These are phyloP conservation scores for Tethya wilhelma DNA, from an alignment of 37 sponge, comb jelly and placozoan genomes.

Conservation along the genomic window DNA sequence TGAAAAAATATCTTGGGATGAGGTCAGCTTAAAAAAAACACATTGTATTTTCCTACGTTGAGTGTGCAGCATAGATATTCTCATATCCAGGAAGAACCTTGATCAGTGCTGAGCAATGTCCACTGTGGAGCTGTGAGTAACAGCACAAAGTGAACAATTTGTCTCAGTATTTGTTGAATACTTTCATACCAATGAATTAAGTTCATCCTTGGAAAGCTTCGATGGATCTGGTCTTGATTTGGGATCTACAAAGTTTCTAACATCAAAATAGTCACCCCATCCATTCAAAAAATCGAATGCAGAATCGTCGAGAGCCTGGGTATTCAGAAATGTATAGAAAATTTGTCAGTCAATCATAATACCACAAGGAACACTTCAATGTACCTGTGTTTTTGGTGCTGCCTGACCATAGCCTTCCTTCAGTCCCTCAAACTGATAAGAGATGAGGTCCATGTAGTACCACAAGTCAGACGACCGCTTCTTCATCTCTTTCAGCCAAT, in stretches of 20 bases:
- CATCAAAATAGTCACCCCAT: constrained; percentile 51
- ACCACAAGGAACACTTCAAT: neutral
- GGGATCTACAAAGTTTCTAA: constrained; percentile 20
- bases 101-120: constrained; percentile 66
- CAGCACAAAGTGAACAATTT: neutral
- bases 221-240: constrained; percentile 24
- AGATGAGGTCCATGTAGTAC: constrained; percentile 48
- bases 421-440: constrained; percentile 38
- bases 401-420: constrained; percentile 4
- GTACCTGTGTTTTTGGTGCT: constrained; percentile 8
- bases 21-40: neutral
- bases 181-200: neutral
- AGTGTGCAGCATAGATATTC: constrained; percentile 55
- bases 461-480: constrained; percentile 25
- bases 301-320: constrained; percentile 48
- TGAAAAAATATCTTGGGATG: neutral
- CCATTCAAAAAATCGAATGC: constrained; percentile 68
- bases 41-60: constrained; percentile 16
- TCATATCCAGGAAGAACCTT: constrained; percentile 70
- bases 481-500: constrained; percentile 40
- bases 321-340: neutral
- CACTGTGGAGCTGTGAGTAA: neutral
- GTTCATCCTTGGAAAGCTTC: constrained; percentile 32
- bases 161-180: neutral
- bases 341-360: neutral